Percentiles rank a stretch among this genome's conserved stretches.
phyloP scores from a whole-genome alignment of 2,113 vertebrate genomes.

The Chlamydotis undulata region DNA sequence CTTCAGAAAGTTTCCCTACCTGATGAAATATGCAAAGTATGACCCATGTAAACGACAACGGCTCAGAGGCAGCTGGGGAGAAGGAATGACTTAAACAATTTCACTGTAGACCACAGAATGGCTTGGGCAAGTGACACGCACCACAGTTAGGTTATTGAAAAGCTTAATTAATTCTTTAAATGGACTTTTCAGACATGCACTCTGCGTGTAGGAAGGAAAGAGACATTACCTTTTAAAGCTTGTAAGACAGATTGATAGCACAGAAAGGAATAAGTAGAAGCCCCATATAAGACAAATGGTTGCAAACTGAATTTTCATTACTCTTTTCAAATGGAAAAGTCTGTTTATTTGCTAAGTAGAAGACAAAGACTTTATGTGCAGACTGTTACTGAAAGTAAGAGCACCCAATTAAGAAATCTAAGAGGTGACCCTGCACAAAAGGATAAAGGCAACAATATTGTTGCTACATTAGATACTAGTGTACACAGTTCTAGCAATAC shows the following conservation, averaged over 20 bases:
- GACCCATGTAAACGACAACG: background rate
- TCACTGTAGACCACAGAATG: background rate
- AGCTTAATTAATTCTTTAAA: constrained; percentile 13
- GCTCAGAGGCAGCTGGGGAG: background rate
- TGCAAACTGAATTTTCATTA: background rate
- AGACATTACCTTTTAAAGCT: background rate
- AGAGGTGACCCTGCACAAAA: background rate
- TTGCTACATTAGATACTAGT: background rate
- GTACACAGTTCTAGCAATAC: background rate
- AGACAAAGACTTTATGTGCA: background rate
- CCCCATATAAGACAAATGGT: background rate
- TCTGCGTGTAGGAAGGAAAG: background rate
- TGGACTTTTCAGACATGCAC: background rate
- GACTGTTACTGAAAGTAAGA: background rate
- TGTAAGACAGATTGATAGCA: background rate
- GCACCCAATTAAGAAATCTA: background rate
- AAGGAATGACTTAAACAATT: background rate
- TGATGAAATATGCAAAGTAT: background rate
- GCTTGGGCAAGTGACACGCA: background rate
- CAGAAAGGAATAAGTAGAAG: background rate
- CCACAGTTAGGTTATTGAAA: background rate
- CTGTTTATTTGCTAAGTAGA: background rate
- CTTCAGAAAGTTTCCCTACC: background rate
- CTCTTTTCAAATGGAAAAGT: background rate
- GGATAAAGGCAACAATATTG: background rate